Evolutionary conservation across 2,888 invertebrate species (phyloP), one percentile per base, ranked within the genome.

Genomic region (Biston stratarius): DNA sequence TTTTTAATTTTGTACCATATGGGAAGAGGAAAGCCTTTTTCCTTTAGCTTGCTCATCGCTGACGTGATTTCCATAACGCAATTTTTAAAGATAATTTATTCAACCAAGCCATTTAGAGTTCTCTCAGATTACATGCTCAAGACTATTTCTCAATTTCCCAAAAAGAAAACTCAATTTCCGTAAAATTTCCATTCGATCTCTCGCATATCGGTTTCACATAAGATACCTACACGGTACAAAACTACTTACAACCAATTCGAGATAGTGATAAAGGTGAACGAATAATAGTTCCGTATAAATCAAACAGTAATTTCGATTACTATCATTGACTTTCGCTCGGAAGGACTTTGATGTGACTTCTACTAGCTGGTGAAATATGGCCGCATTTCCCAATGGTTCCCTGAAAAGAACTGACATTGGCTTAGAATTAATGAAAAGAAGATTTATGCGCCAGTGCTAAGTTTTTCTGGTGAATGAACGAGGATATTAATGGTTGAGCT

Each of bases 341-440:
- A 73, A 75, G 77, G 78, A 77, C 75, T 59, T 58, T 48, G 34
- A 38, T 48, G 58, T 49, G 59, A 48, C 42, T 59, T 59, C 40
- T 42, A 40, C 79, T 78, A 76, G 74, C 72, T 61, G 61, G 75
- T 82, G 75, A 81, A 79, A 78, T 79, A 82, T 78, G 73, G 74
- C 75, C 70, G 75, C 72, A 67, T 76, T 70, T 75, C 67, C 71
- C 74, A 73, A 64, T 77, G 75, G 70, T 68, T 75, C 51, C 71
- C 48, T 56, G 71, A 72, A 76, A 77, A 76, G 73, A 67, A 69
- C 72, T 63, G 53, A 57, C 44, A 64, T 65, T 69, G 61, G 61
- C 64, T 63, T 66, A 51, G 70, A 72, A 79, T 64, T 55, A 67
- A 65, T 67, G 55, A 66, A 51, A 61, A 62, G 62, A 61, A 68